phyloP scores from a whole-genome alignment of 2,113 vertebrate genomes.

The Bos javanicus region DNA sequence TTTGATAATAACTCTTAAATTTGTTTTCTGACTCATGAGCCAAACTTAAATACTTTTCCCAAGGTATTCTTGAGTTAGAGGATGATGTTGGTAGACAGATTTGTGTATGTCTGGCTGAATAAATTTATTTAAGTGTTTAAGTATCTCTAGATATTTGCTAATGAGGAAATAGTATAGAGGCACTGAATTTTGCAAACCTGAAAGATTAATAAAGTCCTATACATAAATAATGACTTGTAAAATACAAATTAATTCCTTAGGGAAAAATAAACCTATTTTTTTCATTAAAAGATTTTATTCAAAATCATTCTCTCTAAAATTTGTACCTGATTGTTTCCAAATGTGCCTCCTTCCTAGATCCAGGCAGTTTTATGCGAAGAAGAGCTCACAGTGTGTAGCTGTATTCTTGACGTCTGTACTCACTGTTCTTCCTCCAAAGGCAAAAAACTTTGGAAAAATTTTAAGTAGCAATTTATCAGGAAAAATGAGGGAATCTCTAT shows the following conservation, averaged over 20 bases:
- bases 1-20: not conserved
- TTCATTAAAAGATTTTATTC: conserved; percentile 6
- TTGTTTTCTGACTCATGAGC: not conserved
- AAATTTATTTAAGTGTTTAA: conserved; percentile 8
- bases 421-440: not conserved
- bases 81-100: not conserved
- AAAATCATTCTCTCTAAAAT: not conserved
- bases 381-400: not conserved
- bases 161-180: not conserved
- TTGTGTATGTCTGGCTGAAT: not conserved
- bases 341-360: not conserved
- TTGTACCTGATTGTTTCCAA: not conserved
- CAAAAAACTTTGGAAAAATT: not conserved
- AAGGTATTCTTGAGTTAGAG: not conserved
- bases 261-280: conserved; percentile 14
- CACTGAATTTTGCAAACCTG: conserved; percentile 3
- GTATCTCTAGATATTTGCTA: not conserved
- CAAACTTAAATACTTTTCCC: not conserved
- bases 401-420: not conserved
- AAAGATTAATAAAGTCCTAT: not conserved
- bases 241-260: not conserved
- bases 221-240: not conserved
- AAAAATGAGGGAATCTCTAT: not conserved
- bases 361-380: not conserved
- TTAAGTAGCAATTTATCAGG: not conserved